Base-by-base conservation (phyloP, 2,888 invertebrate species). In the Pediacus dermestoides region DNA sequence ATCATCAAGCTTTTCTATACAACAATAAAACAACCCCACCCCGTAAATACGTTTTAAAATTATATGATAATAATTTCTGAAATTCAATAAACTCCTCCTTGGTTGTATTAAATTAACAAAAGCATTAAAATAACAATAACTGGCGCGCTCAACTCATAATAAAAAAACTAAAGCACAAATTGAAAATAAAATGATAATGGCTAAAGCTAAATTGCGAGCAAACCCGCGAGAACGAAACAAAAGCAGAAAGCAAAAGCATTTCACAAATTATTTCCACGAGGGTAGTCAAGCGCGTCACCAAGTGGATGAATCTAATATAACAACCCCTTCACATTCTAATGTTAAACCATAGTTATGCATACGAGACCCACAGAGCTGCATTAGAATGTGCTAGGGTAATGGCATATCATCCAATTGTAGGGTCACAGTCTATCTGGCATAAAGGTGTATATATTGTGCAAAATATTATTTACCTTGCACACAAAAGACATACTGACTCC, bases 391-490 rank as follows among this genome's bases (percentile, higher is more conserved):
- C 6, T n/a, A n/a, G n/a, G 6, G 21, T n/a, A n/a, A 18, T 18
- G 21, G 21, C 21, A n/a, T 18, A 18, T 18, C n/a, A 7, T 26
- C 36, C 32, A 14, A 14, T 16, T 31, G 30, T 38, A 46, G 59
- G 66, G 71, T 74, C 58, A 59, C 64, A 63, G 49, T 65, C 64
- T 61, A 28, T 28, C 14, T 50, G 55, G 40, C 45, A 46, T 59
- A 68, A 66, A 68, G 77, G 76, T 79, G 78, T 78, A 75, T 79
- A 80, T 77, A 77, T 77, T 80, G 78, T 77, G 76, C 77, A 77
- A 76, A 79, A 79, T 79, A 80, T 78, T 79, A 80, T 80, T 80
- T 79, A 79, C 78, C 75, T 78, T 77, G 74, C 77, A 74, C 74
- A 70, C 70, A 70, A 69, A 58, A 67, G 68, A 64, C 60, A 57